Conservation (phyloP, 2,113 vertebrate genomes). For the Hyaena hyaena region DNA sequence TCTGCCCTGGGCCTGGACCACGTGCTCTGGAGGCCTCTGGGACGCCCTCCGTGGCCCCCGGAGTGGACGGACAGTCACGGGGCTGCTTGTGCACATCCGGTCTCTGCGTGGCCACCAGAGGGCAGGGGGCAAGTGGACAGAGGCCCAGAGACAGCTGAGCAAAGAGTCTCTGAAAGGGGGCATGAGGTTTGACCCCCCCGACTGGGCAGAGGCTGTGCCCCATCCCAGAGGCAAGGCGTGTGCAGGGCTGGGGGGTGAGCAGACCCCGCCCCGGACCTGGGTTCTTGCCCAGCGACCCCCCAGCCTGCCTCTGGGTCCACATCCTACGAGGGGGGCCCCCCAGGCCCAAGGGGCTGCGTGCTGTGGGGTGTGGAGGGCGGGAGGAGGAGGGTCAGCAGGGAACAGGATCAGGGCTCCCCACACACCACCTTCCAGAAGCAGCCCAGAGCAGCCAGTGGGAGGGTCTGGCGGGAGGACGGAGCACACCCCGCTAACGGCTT, state of each 20-base stretch:
- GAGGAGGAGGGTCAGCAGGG: no score
- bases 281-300: not conserved
- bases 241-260: no score
- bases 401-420: not conserved
- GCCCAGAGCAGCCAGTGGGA: not conserved
- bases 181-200: not conserved
- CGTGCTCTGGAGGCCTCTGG: not conserved
- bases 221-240: not conserved
- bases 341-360: not conserved
- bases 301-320: not conserved
- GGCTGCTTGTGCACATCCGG: not conserved
- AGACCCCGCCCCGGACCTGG: not conserved
- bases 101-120: not conserved
- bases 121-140: not conserved
- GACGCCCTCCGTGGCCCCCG: not conserved
- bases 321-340: not conserved
- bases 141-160: not conserved
- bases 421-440: not conserved
- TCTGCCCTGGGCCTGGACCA: not conserved
- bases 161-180: not conserved
- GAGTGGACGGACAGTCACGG: no score
- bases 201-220: not conserved
- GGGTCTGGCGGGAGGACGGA: not conserved
- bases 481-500: fast-evolving
- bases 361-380: not conserved